A percentile compares a stretch with the other conserved stretches of the same genome.
phyloP scores from a whole-genome alignment of 2,797 vertebrate species.

The Brachymystax lenok region DNA sequence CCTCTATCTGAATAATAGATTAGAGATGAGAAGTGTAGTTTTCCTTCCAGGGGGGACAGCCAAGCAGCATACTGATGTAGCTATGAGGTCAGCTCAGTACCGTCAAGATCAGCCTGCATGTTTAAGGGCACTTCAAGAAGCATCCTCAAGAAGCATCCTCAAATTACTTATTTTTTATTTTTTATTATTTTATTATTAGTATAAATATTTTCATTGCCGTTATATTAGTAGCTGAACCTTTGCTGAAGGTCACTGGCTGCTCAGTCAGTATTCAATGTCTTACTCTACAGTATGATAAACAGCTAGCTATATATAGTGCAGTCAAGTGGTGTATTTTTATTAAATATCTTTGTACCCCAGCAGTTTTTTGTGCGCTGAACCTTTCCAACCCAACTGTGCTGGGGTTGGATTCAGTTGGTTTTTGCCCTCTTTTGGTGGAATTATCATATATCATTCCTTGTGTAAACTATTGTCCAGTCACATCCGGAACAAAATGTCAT shows the following conservation, averaged over 20 bases:
- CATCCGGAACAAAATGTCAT: not conserved
- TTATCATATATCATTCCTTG: too few relatives aligned
- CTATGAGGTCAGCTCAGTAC: conserved; percentile 54
- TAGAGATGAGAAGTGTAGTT: conserved; percentile 67
- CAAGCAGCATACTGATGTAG: conserved; percentile 44
- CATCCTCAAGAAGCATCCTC: conserved; percentile 35
- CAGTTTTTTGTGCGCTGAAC: conserved; percentile 8
- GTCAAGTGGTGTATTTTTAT: not conserved
- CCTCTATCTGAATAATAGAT: conserved; percentile 77
- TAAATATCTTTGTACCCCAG: conserved; percentile 28
- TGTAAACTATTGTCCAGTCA: too few relatives aligned
- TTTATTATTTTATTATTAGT: conserved; percentile 25
- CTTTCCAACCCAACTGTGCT: not conserved
- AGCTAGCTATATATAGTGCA: conserved; percentile 15
- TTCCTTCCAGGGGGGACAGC: conserved; percentile 57
- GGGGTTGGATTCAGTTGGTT: not conserved
- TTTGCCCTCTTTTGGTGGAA: too few relatives aligned
- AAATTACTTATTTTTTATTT: conserved; percentile 25
- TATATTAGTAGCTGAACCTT: conserved; percentile 34
- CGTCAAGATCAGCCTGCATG: conserved; percentile 37
- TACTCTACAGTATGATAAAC: conserved; percentile 36
- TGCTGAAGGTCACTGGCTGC: conserved; percentile 26
- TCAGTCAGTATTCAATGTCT: conserved; percentile 29
- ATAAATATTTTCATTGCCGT: conserved; percentile 42
- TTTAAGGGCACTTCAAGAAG: conserved; percentile 38